Percentiles rank a stretch among this genome's conserved stretches.
These are phyloP conservation scores for Haplochromis burtoni DNA, from an alignment of 2,113 vertebrate species.

Conservation along the genomic window DNA sequence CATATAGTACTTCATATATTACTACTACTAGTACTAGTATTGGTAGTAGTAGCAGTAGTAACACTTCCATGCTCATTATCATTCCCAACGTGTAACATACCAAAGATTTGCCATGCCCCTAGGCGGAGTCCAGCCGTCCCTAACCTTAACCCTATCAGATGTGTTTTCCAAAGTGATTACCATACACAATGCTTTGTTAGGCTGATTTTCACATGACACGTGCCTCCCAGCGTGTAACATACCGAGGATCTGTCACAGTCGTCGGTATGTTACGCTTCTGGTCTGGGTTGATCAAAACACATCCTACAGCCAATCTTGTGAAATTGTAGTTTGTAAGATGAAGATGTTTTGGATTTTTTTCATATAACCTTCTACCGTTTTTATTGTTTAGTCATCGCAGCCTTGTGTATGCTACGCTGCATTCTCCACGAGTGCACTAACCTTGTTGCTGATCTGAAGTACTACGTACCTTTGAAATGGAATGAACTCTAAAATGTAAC, in stretches of 20 bases:
- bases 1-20: not conserved
- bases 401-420: not conserved
- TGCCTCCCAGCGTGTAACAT: not conserved
- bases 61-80: not conserved
- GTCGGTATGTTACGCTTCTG: accelerated
- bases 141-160: not conserved
- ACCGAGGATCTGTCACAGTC: not conserved
- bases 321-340: not conserved
- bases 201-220: not conserved
- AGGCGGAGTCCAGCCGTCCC: not conserved
- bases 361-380: not conserved
- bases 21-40: not conserved
- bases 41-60: not conserved
- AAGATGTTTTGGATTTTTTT: not conserved
- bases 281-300: accelerated
- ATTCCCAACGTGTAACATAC: not conserved
- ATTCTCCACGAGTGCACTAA: not conserved
- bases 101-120: not conserved
- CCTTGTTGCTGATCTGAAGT: not conserved
- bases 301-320: not conserved
- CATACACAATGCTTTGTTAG: accelerated
- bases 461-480: not conserved
- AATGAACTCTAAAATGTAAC: not conserved
- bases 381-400: not conserved
- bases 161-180: not conserved